Evolutionary conservation across 2,888 invertebrate species (phyloP), one percentile per base, ranked within the genome.

Genomic region (Phyllotreta striolata): DNA sequence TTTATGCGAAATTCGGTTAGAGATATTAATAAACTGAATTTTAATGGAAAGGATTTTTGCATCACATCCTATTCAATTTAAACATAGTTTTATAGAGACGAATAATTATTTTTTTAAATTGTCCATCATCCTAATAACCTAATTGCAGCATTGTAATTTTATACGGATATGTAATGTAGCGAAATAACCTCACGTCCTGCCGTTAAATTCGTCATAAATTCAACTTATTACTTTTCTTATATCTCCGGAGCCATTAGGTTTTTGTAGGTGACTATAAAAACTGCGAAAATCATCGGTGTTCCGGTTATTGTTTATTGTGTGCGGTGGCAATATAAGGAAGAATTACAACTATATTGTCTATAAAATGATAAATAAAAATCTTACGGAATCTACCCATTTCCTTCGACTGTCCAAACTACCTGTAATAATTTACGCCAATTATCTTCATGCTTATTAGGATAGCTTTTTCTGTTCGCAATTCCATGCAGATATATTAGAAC

Each of bases 151-250:
- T 39, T 40, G 24, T 24, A 9, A 41, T 40, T n/a, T 41, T n/a
- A n/a, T n/a, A 41, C 41, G 10, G 10, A 52, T 55, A 52, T 14
- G 44, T 56, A 24, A 52, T 41, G 46, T 46, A 47, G 52, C n/a
- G 24, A 35, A 56, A 55, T 52, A 61, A 52, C 59, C 51, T 51
- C 40, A 46, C 34, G 41, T 44, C 37, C 24, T 6, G 40, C 37
- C 64, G 40, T 64, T 55, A 61, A 64, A 56, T n/a, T 40, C 13
- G 59, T 24, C 60, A 54, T 57, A 64, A 56, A 55, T 57, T 51
- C 41, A 41, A 44, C 64, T 64, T 59, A 59, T 59, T 64, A 55
- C 55, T 63, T 63, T 63, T 64, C 55, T 59, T 51, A 52, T 12
- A 56, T 47, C 9, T 9, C 10, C 10, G 1, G 3, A 41, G 5